Base-by-base conservation (phyloP, 2,113 vertebrate genomes). In the Antennarius striatus region DNA sequence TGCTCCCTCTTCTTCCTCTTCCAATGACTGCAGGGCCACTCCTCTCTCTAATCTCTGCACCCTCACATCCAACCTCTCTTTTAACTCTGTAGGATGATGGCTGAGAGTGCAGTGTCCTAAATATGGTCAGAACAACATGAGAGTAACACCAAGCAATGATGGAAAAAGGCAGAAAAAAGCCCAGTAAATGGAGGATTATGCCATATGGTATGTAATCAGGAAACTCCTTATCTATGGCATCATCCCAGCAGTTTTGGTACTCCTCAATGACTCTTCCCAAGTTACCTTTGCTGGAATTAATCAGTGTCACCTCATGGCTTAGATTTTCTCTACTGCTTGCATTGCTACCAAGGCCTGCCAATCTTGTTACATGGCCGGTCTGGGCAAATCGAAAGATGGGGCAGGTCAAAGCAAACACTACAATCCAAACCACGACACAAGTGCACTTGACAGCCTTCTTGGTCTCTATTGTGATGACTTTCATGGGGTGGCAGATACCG, bases 61-160 rank as follows among this genome's bases (percentile, higher is more conserved):
- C 40, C 13, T 53, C 68, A 5, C 36, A 43, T 17, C 52, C 49
- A 32, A 36, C 43, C 4, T 66, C 62, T 55, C 40, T 66, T 1
- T 29, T 56, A 39, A 53, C 62, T 75, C 56, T 60, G 16, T 4
- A 39, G 10, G 78, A 53, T 3, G 71, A 81, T 3, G 86, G 89
- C 10, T 88, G 88, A 15, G 89, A 88, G 45, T 84, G 83, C 47
- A 94, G 74, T 53, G 92, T 93, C 71, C 86, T 86, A 68, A 93
- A 92, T 77, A 94, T 93, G 36, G 93, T 93, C 36, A 92, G 78
- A 28, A 94, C 93, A 8, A 94, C 94, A 0, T 83, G 90, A 1
- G 94, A 94, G 77, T 94, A 94, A 66, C 93, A 94, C 92, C 93
- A 94, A 48, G 92, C 94, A 17, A 93, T 93, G 52, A 94, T 88